These are phyloP conservation scores for Amblyteles armatorius DNA, from an alignment of 2,888 invertebrate genomes.

Conservation along the genomic window DNA sequence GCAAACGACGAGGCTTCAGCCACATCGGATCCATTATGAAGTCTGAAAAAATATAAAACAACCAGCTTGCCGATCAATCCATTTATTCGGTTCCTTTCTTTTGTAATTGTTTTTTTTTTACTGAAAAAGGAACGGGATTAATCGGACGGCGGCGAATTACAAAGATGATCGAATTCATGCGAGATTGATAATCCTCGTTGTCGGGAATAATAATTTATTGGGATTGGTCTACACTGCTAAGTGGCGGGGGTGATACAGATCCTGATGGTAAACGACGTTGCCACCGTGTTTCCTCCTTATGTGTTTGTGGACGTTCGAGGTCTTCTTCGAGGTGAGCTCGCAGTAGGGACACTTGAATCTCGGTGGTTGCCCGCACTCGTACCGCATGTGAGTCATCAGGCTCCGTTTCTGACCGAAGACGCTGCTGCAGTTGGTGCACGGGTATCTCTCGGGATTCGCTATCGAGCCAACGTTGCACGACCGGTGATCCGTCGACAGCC, in stretches of 20 bases:
- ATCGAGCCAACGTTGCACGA: conserved; percentile 4
- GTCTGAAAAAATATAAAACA: conserved; percentile 53
- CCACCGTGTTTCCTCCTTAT: conserved; percentile 76
- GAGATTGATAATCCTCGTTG: not conserved
- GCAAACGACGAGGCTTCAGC: not conserved
- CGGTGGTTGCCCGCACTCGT: conserved; percentile 82
- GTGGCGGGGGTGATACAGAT: conserved; percentile 66
- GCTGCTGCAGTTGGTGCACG: conserved; percentile 79
- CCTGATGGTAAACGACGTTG: conserved; percentile 72
- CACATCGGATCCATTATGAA: not conserved
- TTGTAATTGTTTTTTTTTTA: not conserved
- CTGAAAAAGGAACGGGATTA: not conserved
- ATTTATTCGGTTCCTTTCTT: not conserved
- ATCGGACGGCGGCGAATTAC: not conserved
- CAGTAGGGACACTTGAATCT: conserved; percentile 83
- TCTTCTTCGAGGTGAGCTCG: conserved; percentile 77
- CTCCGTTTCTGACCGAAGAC: conserved; percentile 75
- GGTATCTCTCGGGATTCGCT: conserved; percentile 60
- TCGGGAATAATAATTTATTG: conserved; percentile 6
- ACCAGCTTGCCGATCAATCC: conserved; percentile 25
- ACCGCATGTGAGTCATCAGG: conserved; percentile 77
- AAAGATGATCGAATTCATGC: not conserved
- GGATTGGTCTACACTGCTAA: conserved; percentile 28
- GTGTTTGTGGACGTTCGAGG: conserved; percentile 78
- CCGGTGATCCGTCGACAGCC: conserved; percentile 8